These are phyloP conservation scores for Acipenser ruthenus DNA, from an alignment of 2,797 vertebrate genomes.

Conservation along the genomic window DNA sequence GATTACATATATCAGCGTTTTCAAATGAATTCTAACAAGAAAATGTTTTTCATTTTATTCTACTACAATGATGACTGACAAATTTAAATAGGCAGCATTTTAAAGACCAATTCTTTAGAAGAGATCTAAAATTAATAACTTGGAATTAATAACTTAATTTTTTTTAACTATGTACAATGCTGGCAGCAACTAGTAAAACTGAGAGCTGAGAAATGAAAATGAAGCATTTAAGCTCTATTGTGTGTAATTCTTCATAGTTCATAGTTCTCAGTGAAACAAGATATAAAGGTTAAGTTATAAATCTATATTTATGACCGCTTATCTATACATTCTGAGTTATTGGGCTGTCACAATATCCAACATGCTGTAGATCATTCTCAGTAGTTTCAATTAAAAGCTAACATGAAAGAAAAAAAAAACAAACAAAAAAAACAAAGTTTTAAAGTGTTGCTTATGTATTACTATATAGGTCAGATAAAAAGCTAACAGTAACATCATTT, in stretches of 20 bases:
- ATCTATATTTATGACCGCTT: background rate
- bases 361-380: background rate
- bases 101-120: too few species aligned
- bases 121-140: too few species aligned
- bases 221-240: too few species aligned
- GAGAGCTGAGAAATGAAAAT: too few species aligned
- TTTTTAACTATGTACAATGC: too few species aligned
- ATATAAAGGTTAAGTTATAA: background rate
- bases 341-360: background rate
- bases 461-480: conserved; percentile 21
- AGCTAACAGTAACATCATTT: background rate
- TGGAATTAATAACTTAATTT: too few species aligned
- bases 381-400: background rate
- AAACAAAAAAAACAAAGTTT: background rate
- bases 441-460: background rate
- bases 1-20: too few species aligned
- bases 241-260: background rate
- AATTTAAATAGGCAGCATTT: too few species aligned
- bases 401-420: background rate
- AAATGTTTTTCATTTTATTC: too few species aligned
- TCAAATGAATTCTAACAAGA: too few species aligned
- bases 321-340: background rate
- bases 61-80: too few species aligned
- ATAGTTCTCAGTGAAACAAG: background rate
- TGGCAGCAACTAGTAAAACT: too few species aligned